phyloP scores from a whole-genome alignment of 2,797 vertebrate species.

The Masticophis lateralis region DNA sequence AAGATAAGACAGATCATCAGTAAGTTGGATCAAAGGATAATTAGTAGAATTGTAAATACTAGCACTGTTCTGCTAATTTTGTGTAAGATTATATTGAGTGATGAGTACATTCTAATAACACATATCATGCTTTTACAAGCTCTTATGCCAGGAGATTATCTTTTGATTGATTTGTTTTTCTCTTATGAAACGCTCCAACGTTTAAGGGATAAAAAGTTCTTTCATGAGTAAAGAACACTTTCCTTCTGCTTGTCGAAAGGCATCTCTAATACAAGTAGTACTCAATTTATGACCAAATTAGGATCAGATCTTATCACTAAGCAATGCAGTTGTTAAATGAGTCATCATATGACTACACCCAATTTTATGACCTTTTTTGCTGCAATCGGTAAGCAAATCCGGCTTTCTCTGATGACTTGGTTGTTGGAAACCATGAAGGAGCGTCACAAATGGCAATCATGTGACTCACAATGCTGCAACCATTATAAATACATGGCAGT shows the following conservation, averaged over 20 bases:
- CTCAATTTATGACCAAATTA: background rate
- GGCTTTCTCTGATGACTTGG: background rate
- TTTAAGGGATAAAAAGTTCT: background rate
- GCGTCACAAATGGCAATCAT: background rate
- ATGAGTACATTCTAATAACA: background rate
- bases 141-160: background rate
- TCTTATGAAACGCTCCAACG: background rate
- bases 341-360: background rate
- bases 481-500: background rate
- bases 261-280: background rate
- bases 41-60: background rate
- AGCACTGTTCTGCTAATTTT: background rate
- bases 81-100: background rate
- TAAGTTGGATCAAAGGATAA: background rate
- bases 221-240: background rate
- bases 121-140: background rate
- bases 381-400: background rate
- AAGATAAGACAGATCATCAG: background rate
- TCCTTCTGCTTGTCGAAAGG: background rate
- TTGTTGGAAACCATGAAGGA: background rate
- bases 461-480: background rate
- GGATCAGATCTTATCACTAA: background rate
- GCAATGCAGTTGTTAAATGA: background rate
- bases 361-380: background rate
- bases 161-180: background rate